phyloP scores from a whole-genome alignment of 2,888 invertebrate species.

The Ophion obscuratus region DNA sequence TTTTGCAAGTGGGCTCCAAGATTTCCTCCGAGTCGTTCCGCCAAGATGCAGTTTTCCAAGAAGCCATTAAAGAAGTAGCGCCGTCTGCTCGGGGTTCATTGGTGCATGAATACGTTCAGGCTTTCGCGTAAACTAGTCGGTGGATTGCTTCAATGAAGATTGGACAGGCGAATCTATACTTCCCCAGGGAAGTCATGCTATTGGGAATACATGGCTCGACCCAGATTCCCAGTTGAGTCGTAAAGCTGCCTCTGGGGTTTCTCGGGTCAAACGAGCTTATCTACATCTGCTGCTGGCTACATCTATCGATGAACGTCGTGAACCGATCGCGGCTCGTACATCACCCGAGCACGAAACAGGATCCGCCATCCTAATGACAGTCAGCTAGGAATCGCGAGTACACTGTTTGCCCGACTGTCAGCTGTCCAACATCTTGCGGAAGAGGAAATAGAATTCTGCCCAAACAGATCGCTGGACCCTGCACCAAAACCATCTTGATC shows the following conservation, averaged over 20 bases:
- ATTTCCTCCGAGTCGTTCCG: not conserved
- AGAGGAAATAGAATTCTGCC: not conserved
- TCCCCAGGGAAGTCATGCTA: not conserved
- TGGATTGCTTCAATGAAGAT: not conserved
- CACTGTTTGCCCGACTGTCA: not conserved
- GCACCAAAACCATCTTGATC: not conserved
- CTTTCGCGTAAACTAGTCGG: not conserved
- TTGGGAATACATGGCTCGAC: slow-evolving; percentile 23
- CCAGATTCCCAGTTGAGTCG: slow-evolving; percentile 49
- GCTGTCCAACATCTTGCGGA: not conserved
- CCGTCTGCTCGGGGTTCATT: not conserved
- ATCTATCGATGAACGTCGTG: slow-evolving; percentile 75
- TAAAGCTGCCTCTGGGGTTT: slow-evolving; percentile 38
- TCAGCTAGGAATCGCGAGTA: not conserved
- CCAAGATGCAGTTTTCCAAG: not conserved
- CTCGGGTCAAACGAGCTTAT: slow-evolving; percentile 71
- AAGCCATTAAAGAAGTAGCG: no score
- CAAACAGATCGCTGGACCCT: not conserved
- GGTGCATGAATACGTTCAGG: not conserved
- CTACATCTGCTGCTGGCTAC: slow-evolving; percentile 72
- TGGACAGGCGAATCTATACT: slow-evolving; percentile 5
- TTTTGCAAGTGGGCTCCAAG: not conserved
- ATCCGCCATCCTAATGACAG: slow-evolving; percentile 35
- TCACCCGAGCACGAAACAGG: slow-evolving; percentile 23
- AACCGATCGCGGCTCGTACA: slow-evolving; percentile 75